Conservation (phyloP, 1,140 invertebrate species). For the Eriocheir sinensis region DNA sequence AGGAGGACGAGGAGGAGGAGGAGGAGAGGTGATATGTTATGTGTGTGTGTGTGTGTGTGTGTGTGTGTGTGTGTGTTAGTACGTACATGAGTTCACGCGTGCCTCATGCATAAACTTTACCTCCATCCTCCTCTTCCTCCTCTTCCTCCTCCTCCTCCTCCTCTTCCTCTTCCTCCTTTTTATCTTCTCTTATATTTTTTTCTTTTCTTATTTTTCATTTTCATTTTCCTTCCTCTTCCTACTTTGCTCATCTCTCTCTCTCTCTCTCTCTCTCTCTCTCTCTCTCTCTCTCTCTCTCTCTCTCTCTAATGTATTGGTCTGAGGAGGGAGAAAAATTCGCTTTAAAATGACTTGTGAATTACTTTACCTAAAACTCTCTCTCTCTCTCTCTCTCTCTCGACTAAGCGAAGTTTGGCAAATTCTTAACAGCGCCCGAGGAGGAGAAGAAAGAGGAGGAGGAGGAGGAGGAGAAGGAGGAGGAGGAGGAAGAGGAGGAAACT, state of each 20-base stretch:
- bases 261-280: not conserved
- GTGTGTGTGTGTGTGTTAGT: conserved; percentile 41
- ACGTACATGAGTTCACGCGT: not conserved
- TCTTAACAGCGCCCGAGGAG: not conserved
- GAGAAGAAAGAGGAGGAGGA: not conserved
- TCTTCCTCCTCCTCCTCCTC: not conserved
- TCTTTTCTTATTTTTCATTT: not conserved
- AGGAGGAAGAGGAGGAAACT: not conserved
- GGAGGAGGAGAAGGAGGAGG: not conserved
- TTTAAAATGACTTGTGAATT: not conserved
- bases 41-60: not conserved
- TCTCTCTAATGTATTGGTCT: not conserved
- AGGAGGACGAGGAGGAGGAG: not conserved
- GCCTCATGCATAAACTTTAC: not conserved
- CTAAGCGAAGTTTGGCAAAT: not conserved
- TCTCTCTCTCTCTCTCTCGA: not conserved
- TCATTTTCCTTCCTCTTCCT: not conserved
- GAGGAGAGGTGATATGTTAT: not conserved
- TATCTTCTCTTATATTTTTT: not conserved
- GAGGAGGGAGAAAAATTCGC: not conserved
- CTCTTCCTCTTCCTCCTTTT: not conserved
- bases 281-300: not conserved
- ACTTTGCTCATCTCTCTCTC: not conserved
- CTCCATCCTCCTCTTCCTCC: conserved; percentile 7
- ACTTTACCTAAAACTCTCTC: not conserved